Conservation (phyloP, 1,140 invertebrate genomes). For the Atta texana region DNA sequence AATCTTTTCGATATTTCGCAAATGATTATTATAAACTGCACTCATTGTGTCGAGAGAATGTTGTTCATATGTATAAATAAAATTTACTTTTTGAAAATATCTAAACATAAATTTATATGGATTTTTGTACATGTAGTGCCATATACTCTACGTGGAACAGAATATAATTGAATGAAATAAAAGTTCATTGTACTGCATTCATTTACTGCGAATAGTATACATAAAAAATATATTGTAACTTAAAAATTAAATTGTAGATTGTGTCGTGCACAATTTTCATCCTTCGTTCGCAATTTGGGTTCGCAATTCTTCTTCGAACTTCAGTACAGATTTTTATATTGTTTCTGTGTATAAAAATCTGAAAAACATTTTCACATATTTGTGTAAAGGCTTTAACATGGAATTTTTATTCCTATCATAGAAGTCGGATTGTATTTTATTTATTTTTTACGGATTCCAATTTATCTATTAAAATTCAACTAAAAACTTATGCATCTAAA, state of each 20-base stretch:
- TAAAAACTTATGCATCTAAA: too few species aligned
- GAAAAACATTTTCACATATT: too few species aligned
- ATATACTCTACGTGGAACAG: background rate
- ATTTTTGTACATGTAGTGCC: background rate
- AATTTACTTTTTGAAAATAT: background rate
- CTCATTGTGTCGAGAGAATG: background rate
- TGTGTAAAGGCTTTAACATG: too few species aligned
- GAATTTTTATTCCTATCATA: too few species aligned
- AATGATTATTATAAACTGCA: background rate
- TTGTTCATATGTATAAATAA: background rate
- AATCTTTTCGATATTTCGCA: slow-evolving; percentile 13
- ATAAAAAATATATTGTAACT: background rate
- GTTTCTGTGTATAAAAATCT: too few species aligned
- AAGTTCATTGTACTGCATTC: background rate
- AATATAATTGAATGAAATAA: background rate
- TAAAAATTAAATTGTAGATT: background rate
- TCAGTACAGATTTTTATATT: too few species aligned
- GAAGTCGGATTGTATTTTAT: too few species aligned
- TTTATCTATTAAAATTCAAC: too few species aligned
- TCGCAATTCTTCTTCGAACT: too few species aligned
- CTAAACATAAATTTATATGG: background rate
- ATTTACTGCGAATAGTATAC: background rate
- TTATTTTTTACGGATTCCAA: too few species aligned
- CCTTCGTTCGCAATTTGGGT: too few species aligned
- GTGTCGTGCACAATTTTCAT: too few species aligned